Conservation (phyloP, 2,113 vertebrate species). For the Sinocyclocheilus maitianheensis region DNA sequence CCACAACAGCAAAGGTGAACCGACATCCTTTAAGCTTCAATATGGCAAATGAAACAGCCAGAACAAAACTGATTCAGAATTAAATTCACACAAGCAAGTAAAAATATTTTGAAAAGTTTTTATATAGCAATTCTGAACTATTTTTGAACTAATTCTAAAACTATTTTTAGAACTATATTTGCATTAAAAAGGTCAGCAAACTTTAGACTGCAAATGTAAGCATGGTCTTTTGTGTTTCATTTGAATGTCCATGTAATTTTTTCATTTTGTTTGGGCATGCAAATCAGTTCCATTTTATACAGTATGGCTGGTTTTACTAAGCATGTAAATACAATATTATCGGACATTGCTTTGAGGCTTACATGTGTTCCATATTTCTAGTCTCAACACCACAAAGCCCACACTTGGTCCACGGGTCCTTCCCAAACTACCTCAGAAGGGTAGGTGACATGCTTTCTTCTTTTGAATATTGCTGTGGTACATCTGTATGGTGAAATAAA, state of each 20-base stretch:
- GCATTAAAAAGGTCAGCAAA: conserved; percentile 42
- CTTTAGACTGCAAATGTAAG: conserved; percentile 4
- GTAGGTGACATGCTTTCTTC: conserved; percentile 67
- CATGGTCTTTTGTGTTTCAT: background rate
- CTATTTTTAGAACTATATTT: conserved; percentile 22
- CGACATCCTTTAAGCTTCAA: background rate
- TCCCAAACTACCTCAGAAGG: conserved; percentile 99
- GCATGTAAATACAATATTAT: background rate
- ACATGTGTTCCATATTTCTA: conserved; percentile 65
- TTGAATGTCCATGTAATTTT: conserved; percentile 3
- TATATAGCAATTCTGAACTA: background rate
- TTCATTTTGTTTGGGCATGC: background rate
- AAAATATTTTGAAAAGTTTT: background rate
- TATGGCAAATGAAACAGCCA: too few species aligned
- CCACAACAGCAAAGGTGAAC: conserved; percentile 92
- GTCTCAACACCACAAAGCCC: conserved; percentile 90
- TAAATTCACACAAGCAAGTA: background rate
- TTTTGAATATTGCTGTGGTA: background rate
- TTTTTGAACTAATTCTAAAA: background rate
- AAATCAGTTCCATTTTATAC: background rate
- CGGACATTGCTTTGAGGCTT: background rate
- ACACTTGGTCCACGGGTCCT: conserved; percentile 97
- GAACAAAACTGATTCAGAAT: background rate
- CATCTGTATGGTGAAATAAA: background rate
- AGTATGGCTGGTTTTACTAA: background rate